Base-by-base conservation (phyloP, 2,888 invertebrate species). In the Rosalia funebris region DNA sequence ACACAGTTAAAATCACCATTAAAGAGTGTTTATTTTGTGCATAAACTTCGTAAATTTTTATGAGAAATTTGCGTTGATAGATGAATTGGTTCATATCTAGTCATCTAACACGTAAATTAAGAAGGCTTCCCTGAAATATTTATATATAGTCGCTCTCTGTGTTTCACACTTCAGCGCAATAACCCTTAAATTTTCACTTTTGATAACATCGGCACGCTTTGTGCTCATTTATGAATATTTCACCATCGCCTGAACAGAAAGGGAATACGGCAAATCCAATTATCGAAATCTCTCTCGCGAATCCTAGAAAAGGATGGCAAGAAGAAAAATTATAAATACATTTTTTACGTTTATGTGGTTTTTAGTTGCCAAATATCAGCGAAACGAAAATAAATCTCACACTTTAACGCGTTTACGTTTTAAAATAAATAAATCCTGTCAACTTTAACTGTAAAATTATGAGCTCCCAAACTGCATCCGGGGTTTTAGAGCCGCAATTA, bases 101-200 rank as follows among this genome's bases (percentile, higher is more conserved):
- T 71, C 65, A 70, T 62, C 53, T 55, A 55, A 61, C 50, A 60
- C 42, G 60, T 64, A 60, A 60, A 71, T 66, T 66, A 64, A 60
- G 53, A 56, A 68, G 54, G 36, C 59, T 57, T 59, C 57, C 66
- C 63, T 71, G 69, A 72, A 69, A 71, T 69, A 69, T 72, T 71
- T 71, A 72, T 64, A 61, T 53, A 53, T 52, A 36, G n/a, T 45
- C 54, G 61, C 60, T 67, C 67, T 64, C 54, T 60, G 63, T 65
- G 64, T 60, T 69, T 69, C 67, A 71, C 71, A 70, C 68, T 66
- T 66, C 63, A 63, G 70, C 64, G 63, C 72, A 73, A 71, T 73
- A 72, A 71, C 71, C 71, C 63, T 66, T 32, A 39, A 37, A n/a
- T n/a, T n/a, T n/a, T n/a, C n/a, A n/a, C n/a, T n/a, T n/a, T n/a